Evolutionary conservation across 1,140 invertebrate genomes (phyloP).

Genomic region (Drosophila orena): DNA sequence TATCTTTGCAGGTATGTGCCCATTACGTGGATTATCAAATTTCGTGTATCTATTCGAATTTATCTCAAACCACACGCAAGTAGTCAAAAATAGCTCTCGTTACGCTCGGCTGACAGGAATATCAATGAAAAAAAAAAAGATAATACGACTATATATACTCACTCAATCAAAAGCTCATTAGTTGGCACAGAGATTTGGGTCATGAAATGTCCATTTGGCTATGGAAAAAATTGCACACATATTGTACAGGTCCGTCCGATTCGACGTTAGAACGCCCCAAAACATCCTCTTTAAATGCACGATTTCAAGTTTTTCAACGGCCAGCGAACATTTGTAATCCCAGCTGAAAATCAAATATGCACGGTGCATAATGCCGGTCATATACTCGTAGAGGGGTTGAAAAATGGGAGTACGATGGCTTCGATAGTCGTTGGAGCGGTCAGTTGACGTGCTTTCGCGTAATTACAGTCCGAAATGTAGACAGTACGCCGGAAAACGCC

Average conservation of each 20-base stretch:
- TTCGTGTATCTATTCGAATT: constrained; percentile 28
- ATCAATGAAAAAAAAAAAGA: constrained; percentile 32
- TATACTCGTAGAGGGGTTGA: background rate
- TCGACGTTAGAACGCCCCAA: background rate
- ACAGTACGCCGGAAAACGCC: constrained; percentile 11
- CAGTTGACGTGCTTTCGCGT: constrained; percentile 72
- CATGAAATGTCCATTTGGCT: constrained; percentile 65
- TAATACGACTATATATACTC: background rate
- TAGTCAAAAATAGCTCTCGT: constrained; percentile 26
- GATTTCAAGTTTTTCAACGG: constrained; percentile 35
- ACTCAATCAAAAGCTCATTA: constrained; percentile 60
- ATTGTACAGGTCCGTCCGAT: constrained; percentile 55
- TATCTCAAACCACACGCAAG: constrained; percentile 53
- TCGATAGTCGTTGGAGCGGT: constrained; percentile 64
- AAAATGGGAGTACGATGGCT: constrained; percentile 37
- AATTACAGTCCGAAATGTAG: constrained; percentile 74
- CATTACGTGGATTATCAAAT: constrained; percentile 4
- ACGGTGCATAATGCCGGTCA: constrained; percentile 15
- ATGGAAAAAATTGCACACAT: constrained; percentile 49
- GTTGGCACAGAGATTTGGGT: constrained; percentile 54
- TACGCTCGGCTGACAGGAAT: constrained; percentile 25
- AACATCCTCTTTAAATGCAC: constrained; percentile 46
- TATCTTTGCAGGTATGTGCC: constrained; percentile 68
- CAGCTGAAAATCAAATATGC: constrained; percentile 65
- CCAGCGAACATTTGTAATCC: constrained; percentile 40